Evolutionary conservation across 2,797 vertebrate genomes (phyloP).

Genomic region (Neosilurus mollespiculum): DNA sequence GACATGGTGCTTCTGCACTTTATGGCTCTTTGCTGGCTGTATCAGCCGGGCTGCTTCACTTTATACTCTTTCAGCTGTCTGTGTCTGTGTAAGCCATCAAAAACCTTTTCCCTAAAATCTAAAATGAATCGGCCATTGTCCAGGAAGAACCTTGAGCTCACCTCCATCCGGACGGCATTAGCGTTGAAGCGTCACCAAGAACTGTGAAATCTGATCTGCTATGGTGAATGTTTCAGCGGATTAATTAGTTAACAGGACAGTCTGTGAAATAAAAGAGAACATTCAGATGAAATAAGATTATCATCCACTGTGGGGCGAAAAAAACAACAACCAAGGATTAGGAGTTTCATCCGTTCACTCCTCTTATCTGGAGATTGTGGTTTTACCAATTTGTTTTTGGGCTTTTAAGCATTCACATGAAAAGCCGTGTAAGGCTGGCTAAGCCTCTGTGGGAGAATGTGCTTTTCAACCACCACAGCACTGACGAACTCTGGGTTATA

Average conservation of each 20-base stretch:
- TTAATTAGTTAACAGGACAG: constrained; percentile 64
- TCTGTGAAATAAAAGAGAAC: constrained; percentile 56
- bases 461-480: constrained; percentile 31
- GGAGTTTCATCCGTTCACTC: constrained; percentile 54
- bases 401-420: constrained; percentile 59
- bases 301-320: constrained; percentile 62
- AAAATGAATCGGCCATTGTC: constrained; percentile 48
- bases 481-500: constrained; percentile 6
- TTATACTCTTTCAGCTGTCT: background rate
- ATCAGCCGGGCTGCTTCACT: background rate
- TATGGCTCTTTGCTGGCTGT: background rate
- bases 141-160: constrained; percentile 31
- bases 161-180: constrained; percentile 44
- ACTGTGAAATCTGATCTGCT: constrained; percentile 58
- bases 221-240: constrained; percentile 65
- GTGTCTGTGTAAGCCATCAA: constrained; percentile 16
- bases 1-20: background rate
- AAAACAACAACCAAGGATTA: constrained; percentile 62
- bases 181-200: constrained; percentile 42
- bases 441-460: constrained; percentile 45
- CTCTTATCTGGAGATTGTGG: constrained; percentile 67
- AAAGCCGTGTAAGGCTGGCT: constrained; percentile 44
- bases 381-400: constrained; percentile 65
- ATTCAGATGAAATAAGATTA: constrained; percentile 69
- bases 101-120: constrained; percentile 25